phyloP scores from a whole-genome alignment of 2,113 vertebrate genomes.

The Promerops cafer region DNA sequence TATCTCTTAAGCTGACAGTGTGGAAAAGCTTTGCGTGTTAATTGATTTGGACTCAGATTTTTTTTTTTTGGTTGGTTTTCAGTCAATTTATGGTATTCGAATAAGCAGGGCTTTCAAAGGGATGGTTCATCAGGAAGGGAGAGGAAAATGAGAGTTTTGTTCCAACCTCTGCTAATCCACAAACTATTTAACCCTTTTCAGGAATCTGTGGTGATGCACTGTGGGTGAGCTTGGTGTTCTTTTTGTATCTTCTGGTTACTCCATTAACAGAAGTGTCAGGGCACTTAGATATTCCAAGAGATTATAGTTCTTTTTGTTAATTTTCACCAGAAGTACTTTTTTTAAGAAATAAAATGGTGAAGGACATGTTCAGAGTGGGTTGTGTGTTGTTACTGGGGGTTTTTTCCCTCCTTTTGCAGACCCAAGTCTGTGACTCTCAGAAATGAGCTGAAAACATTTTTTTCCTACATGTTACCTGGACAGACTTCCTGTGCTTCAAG shows the following conservation, averaged over 20 bases:
- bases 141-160: background rate
- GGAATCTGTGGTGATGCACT: background rate
- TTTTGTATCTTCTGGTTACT: background rate
- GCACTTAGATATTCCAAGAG: background rate
- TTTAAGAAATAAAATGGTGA: background rate
- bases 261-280: background rate
- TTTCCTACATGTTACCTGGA: background rate
- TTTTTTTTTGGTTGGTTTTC: background rate
- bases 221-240: background rate
- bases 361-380: background rate
- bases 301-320: background rate
- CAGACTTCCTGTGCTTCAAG: background rate
- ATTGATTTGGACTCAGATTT: background rate
- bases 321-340: background rate
- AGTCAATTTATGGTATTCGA: conserved; percentile 3
- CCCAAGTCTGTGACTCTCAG: background rate
- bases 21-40: background rate
- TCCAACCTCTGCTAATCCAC: background rate
- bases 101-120: background rate
- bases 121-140: background rate
- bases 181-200: conserved; percentile 23
- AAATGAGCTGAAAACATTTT: background rate
- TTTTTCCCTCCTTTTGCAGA: background rate
- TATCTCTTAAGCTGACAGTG: conserved; percentile 13
- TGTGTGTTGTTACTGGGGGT: background rate